Conservation (phyloP, 2,113 vertebrate species). For the Stigmatopora nigra region DNA sequence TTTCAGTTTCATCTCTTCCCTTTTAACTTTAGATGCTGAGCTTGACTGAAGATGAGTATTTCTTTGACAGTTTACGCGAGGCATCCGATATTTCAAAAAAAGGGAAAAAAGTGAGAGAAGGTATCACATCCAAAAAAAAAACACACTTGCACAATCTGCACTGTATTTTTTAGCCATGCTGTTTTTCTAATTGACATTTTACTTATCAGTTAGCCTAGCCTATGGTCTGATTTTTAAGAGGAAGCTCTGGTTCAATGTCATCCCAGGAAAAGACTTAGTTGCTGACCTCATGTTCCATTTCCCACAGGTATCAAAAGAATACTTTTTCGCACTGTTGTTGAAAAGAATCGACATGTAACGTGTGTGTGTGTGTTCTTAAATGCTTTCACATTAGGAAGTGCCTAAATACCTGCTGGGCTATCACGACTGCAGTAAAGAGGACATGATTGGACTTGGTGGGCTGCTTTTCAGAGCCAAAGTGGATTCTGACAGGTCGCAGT, state of each 20-base stretch:
- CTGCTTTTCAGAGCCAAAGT: constrained; percentile 81
- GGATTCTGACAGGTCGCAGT: constrained; percentile 70
- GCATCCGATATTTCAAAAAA: constrained; percentile 83
- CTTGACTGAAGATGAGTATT: constrained; percentile 85
- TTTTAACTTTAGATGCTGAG: constrained; percentile 78
- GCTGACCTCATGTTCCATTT: constrained; percentile 91
- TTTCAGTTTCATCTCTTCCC: not conserved
- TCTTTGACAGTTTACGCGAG: constrained; percentile 88
- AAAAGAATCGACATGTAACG: not conserved
- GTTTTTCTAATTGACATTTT: constrained; percentile 9
- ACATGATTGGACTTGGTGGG: constrained; percentile 77
- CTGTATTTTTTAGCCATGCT: not conserved
- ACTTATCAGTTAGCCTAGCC: constrained; percentile 53
- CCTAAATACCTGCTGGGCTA: constrained; percentile 93
- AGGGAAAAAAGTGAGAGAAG: constrained; percentile 78
- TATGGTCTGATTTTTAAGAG: constrained; percentile 86
- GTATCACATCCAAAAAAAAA: constrained; percentile 55
- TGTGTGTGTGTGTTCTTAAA: not conserved
- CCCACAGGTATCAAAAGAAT: constrained; percentile 76
- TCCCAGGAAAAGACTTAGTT: constrained; percentile 81
- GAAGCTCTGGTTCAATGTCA: constrained; percentile 88
- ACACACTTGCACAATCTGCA: not conserved
- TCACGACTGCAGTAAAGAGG: constrained; percentile 80
- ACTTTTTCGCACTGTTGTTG: not conserved
- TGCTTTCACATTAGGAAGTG: constrained; percentile 74